Evolutionary conservation across 35 echinoderm and acorn worm species (phyloP).

Genomic region (Chiridota heheva): DNA sequence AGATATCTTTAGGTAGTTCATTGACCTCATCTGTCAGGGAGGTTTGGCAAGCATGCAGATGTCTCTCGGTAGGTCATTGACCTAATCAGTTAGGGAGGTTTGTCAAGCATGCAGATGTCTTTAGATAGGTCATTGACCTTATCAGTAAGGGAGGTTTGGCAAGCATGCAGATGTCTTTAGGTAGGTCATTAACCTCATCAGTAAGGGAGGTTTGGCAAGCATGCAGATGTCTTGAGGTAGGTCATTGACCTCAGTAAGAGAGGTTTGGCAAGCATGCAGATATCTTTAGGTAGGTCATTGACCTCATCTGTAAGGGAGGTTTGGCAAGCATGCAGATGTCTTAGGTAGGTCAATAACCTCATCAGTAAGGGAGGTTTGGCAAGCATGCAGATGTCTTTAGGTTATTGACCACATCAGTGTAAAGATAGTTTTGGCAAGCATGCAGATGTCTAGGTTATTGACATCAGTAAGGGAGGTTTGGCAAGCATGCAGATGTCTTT

Average conservation of each 20-base stretch:
- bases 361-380: background rate
- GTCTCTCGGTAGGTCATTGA: conserved; percentile 16
- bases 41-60: background rate
- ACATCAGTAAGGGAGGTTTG: background rate
- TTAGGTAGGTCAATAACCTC: background rate
- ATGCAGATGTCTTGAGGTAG: conserved; percentile 84
- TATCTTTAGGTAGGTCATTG: conserved; percentile 22
- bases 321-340: background rate
- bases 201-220: conserved; percentile 81
- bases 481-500: background rate
- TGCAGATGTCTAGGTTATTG: conserved; percentile 64
- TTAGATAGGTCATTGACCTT: background rate
- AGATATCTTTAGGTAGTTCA: conserved; percentile 72
- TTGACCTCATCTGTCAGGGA: background rate
- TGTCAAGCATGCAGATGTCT: background rate
- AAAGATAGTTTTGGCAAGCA: conserved; percentile 88
- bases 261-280: background rate
- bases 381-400: background rate
- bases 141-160: background rate
- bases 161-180: background rate
- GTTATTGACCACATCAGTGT: background rate
- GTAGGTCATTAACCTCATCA: background rate
- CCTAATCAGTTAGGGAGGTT: no score
- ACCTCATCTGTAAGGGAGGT: no score
- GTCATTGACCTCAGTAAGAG: background rate